Percentiles rank a stretch among this genome's conserved stretches.
Evolutionary conservation across 2,113 vertebrate genomes (phyloP).

Genomic region (Myiozetetes cayanensis): DNA sequence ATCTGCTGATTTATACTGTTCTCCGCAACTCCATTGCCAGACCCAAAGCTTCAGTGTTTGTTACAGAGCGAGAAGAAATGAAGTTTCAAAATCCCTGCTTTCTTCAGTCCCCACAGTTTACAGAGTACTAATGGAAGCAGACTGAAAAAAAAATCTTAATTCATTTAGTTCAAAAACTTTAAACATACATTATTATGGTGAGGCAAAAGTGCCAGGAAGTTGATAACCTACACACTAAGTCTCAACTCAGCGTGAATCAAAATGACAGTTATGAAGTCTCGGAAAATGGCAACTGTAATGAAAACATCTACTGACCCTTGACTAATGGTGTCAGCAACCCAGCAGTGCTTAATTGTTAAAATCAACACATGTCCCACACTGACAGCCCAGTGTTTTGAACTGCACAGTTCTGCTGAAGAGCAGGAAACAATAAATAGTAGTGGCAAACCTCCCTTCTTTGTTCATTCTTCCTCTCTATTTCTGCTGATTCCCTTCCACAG

Average conservation of each 20-base stretch:
- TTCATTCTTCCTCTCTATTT: background rate
- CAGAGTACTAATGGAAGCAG: background rate
- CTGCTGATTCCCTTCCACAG: background rate
- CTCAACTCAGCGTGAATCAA: background rate
- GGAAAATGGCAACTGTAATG: slow-evolving; percentile 44
- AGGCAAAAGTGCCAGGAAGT: background rate
- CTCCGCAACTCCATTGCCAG: background rate
- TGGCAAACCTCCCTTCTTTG: background rate
- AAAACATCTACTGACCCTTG: slow-evolving; percentile 39
- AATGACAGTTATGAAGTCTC: slow-evolving; percentile 6
- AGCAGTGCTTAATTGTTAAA: slow-evolving; percentile 50
- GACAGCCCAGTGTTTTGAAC: background rate
- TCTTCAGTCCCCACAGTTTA: background rate
- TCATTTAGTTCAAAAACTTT: background rate
- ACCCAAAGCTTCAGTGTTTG: background rate
- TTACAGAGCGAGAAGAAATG: background rate
- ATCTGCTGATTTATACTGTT: background rate
- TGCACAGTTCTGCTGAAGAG: background rate
- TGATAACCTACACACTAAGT: background rate
- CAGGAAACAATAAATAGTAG: background rate
- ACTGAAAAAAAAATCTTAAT: background rate
- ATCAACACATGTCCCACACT: background rate
- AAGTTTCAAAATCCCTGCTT: background rate
- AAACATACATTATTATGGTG: background rate
- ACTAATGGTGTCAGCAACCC: slow-evolving; percentile 34